Base-by-base conservation (phyloP, 2,888 invertebrate genomes). In the Eupithecia insigniata region DNA sequence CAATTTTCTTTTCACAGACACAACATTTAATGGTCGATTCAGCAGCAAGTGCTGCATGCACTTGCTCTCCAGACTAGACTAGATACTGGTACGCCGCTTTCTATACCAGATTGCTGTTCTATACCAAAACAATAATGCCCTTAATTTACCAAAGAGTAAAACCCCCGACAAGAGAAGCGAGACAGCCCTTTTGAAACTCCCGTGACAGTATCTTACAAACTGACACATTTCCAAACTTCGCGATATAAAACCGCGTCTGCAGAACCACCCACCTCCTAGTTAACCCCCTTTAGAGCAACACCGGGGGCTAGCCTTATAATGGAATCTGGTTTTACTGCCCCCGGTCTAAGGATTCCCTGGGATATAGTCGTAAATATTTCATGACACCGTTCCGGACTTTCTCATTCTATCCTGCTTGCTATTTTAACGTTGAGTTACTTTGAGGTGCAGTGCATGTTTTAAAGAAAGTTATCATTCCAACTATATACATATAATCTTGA, bases 321-420 rank as follows among this genome's bases (percentile, higher is more conserved):
- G 86, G 87, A 87, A 87, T 89, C 85, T 83, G 82, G 83, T 82
- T 88, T 89, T 86, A 86, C 86, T 86, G 82, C 80, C 82, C 75
- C 72, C 74, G 76, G 74, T 73, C 78, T 81, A 77, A 83, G 80
- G 84, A 85, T 84, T 84, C 82, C 80, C 81, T 80, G 77, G 68
- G 80, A 84, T 81, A 81, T 84, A 82, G 81, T 84, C 86, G 84
- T 86, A 87, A 88, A 85, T 85, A 87, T 87, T 85, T 82, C 83
- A 82, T 81, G 84, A 82, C 81, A 82, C 80, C 80, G 80, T 81
- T 81, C 81, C 80, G 70, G 76, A 76, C 76, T 82, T n/a, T 81
- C 81, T 82, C 81, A 81, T 82, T 79, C 79, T 76, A 70, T 79
- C 78, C 75, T 74, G 68, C 71, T 66, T 68, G 78, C 76, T 78